phyloP scores from a whole-genome alignment of 2,797 vertebrate genomes.

The Malurus splendens region DNA sequence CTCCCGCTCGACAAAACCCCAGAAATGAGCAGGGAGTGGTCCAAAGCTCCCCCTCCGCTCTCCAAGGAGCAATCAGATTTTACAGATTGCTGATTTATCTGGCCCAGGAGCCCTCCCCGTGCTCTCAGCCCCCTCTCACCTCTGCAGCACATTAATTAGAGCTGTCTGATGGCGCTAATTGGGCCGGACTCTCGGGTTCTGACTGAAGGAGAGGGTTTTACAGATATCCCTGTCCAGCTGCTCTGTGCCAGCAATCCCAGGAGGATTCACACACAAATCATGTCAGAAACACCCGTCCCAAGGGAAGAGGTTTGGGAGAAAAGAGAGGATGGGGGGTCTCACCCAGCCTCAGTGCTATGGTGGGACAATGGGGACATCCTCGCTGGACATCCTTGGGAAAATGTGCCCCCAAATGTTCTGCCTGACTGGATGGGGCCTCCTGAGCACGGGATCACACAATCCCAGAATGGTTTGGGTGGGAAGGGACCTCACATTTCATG shows the following conservation, averaged over 20 bases:
- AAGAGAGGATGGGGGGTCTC: neutral
- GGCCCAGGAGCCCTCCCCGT: neutral
- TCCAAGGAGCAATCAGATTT: neutral
- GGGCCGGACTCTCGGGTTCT: neutral
- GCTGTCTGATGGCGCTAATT: neutral
- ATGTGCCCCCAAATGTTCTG: fast-evolving
- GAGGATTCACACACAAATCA: neutral
- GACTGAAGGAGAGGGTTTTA: neutral
- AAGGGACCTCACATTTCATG: neutral
- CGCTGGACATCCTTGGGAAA: fast-evolving
- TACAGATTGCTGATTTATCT: neutral
- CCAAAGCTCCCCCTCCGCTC: neutral
- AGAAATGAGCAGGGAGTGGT: neutral
- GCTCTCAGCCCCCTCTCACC: neutral
- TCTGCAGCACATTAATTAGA: conserved; percentile 33
- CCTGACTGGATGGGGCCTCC: fast-evolving
- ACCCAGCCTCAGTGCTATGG: neutral
- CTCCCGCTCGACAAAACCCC: neutral
- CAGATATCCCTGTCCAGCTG: neutral
- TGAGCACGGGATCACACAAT: neutral
- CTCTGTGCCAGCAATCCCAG: neutral
- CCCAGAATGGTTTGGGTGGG: neutral
- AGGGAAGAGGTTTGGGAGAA: neutral
- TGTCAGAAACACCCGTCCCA: neutral
- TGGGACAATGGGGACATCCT: neutral